Base-by-base conservation (phyloP, 1,140 invertebrate species). In the Euschistus heros region DNA sequence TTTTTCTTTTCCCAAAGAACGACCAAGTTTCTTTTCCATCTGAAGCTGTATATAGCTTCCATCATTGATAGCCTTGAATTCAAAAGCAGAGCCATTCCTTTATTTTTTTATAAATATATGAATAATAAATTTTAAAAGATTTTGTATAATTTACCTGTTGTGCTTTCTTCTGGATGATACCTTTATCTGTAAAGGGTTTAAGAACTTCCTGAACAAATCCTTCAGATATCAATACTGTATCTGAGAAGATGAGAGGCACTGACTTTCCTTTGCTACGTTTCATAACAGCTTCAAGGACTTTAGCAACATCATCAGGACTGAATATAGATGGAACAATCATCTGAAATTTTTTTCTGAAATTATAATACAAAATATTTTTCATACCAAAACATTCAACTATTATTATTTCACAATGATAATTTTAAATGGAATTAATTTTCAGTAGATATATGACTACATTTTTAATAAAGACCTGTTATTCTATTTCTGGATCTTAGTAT, bases 241-340 rank as follows among this genome's bases (percentile, higher is more conserved):
- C 76, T 73, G 76, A 78, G 65, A 80, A 79, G 2, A 68, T 63
- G 67, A 75, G 72, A 68, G 65, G 64, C 59, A 60, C 37, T n/a
- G 63, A 71, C 77, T 72, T 42, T 66, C 71, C 63, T 76, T 78
- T 50, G 60, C 73, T 64, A 68, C 78, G 70, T 80, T 75, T 84
- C 24, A 87, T 74, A 15, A 87, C 77, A 61, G 80, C 76, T 67
- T 85, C 81, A 33, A 94, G 75, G 14, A 95, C 75, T 69, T 84
- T 81, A 70, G 84, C 80, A 42, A 86, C 84, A 77, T 95, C 92
- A 66, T 85, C 78, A 63, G 84, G 78, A 64, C 82, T 84, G 67
- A 94, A 85, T 54, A 91, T 82, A 14, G 89, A 88, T 22, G 92
- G 93, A 52, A 96, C 73, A 55, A 89, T 76, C 42, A 82, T 82